These are phyloP conservation scores for Bombus confusus DNA, from an alignment of 1,140 invertebrate species.

Conservation along the genomic window DNA sequence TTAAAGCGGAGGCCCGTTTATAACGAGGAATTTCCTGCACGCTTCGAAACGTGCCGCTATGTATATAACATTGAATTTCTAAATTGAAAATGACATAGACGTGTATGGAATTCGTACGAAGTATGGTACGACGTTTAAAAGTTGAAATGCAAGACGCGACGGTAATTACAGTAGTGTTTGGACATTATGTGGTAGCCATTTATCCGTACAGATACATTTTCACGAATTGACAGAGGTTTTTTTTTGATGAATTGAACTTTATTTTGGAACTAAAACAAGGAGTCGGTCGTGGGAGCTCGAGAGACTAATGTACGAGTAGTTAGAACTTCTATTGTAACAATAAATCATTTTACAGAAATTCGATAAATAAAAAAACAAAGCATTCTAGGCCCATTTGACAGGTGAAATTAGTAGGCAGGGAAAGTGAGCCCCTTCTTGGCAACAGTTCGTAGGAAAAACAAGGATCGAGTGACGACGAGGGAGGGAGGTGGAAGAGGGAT, in stretches of 20 bases:
- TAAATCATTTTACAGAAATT: slow-evolving; percentile 7
- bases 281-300: too few relatives aligned
- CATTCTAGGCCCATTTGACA: not conserved
- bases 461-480: slow-evolving; percentile 37
- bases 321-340: not conserved
- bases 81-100: slow-evolving; percentile 38
- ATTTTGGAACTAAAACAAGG: too few relatives aligned
- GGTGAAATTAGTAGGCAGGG: not conserved
- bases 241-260: too few relatives aligned
- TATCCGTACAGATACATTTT: too few relatives aligned
- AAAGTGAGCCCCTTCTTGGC: not conserved
- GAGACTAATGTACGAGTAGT: too few relatives aligned
- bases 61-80: slow-evolving; percentile 29
- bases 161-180: slow-evolving; percentile 9
- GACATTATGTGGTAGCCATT: too few relatives aligned
- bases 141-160: not conserved
- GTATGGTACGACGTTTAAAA: not conserved
- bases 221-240: too few relatives aligned
- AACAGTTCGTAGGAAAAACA: not conserved
- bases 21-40: slow-evolving; percentile 8
- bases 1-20: slow-evolving; percentile 29
- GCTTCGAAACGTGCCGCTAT: slow-evolving; percentile 19
- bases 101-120: slow-evolving; percentile 1
- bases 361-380: not conserved
- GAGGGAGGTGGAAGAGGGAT: slow-evolving; percentile 36